Evolutionary conservation across 1,140 invertebrate genomes (phyloP), one percentile per base, ranked within the genome.

Genomic region (Mycetomoellerius zeteki): DNA sequence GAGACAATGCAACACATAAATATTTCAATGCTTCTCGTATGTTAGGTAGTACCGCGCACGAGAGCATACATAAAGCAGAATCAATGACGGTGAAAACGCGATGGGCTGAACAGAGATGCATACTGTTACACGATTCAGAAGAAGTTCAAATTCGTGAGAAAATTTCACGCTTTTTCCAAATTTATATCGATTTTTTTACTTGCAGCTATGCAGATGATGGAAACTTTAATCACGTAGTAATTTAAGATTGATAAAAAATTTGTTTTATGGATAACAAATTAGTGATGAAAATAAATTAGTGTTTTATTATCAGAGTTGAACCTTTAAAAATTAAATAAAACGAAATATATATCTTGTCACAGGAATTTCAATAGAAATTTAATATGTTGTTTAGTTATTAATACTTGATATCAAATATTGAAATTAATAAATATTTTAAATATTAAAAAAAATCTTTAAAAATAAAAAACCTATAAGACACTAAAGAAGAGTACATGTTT

Each of bases 1-100:
- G 89, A 94, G 92, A 95, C 94, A 94, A 95, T 94, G 92, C 92
- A 90, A 87, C 92, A 92, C 94, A 94, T 95, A 95, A 95, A 95
- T 95, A 94, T 95, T 91, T 93, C 90, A 90, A 87, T 89, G 89
- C 30, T 88, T 88, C 90, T 93, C 93, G 93, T 93, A 94, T 93
- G 91, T 93, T 93, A 89, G 30, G 47, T 27, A 47, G 58, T 69
- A 54, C 30, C 21, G 3, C 16, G 47, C 64, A 69, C 27, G 64
- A 81, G 47, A 69, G n/a, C 47, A 69, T 6, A n/a, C 30, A 69
- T 80, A 80, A 80, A 80, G n/a, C 47, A 37, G 5, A 69, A 10
- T 67, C 64, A 62, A 67, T 21, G 77, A 80, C 14, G n/a, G 1
- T 1, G 6, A 27, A 80, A 33, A 64, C 33, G 58, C 37, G 24